These are phyloP conservation scores for Salvelinus sp. DNA, from an alignment of 2,113 vertebrate species.

Conservation along the genomic window DNA sequence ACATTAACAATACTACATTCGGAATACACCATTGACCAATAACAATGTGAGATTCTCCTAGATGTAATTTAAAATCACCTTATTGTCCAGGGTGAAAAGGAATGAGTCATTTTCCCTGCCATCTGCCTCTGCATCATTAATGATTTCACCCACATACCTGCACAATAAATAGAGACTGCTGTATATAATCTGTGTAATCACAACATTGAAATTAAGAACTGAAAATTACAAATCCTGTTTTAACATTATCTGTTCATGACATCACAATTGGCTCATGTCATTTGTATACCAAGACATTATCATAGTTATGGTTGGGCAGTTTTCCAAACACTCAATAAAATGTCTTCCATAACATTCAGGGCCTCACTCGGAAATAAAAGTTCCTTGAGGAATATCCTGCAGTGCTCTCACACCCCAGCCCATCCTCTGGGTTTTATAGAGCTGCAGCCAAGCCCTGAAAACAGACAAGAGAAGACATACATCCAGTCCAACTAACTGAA, in stretches of 20 bases:
- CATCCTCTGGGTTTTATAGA: constrained; percentile 87
- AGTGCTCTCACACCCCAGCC: constrained; percentile 92
- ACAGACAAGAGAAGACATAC: constrained; percentile 5
- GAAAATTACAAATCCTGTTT: too few species aligned
- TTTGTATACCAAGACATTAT: not conserved
- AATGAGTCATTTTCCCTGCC: constrained; percentile 91
- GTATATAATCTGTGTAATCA: constrained; percentile 10
- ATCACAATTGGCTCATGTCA: not conserved
- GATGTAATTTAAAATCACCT: constrained; percentile 72
- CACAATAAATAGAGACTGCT: constrained; percentile 9
- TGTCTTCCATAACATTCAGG: too few species aligned
- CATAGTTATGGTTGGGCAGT: too few species aligned
- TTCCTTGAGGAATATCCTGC: constrained; percentile 89
- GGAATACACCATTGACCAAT: too few species aligned
- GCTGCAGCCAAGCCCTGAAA: constrained; percentile 85
- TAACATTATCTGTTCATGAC: too few species aligned
- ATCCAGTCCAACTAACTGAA: constrained; percentile 23
- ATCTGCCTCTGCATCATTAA: constrained; percentile 88
- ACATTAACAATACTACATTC: not conserved
- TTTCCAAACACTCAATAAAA: too few species aligned
- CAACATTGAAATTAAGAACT: not conserved
- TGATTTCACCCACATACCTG: constrained; percentile 93
- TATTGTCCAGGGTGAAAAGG: constrained; percentile 94
- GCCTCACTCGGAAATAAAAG: constrained; percentile 96
- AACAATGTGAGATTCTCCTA: too few species aligned